Evolutionary conservation across 2,113 vertebrate species (phyloP), one percentile per base, ranked within the genome.

Genomic region (Epinephelus cyanopodus): DNA sequence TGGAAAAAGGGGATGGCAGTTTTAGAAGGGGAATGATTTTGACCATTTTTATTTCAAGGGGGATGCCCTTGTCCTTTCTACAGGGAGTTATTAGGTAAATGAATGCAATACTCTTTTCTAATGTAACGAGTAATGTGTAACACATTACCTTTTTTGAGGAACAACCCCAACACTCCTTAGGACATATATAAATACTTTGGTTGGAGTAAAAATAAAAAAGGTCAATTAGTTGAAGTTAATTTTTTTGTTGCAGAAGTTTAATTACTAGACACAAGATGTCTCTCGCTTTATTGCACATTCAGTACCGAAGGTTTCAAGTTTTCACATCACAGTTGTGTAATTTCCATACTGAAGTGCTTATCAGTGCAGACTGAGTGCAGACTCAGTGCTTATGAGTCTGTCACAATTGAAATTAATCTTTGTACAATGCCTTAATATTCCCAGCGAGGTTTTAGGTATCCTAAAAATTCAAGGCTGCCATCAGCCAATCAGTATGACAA

Each of bases 401-500:
- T 63, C 47, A 33, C 48, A 52, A 29, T 6, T 33, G 27, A 53
- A 52, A 68, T 52, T 21, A 6, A 50, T 85, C 39, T 64, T 63
- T 63, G 48, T 56, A 61, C 53, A 74, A 76, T 82, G 19, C 17
- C 47, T 12, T 76, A 54, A 52, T 77, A 76, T 68, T 58, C n/a
- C 50, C 70, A 52, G 45, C 61, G 65, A 62, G 12, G 27, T 54
- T 81, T 77, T 15, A 80, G 48, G 75, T 69, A 67, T 69, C 65
- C 18, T 76, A 29, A 62, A 68, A 76, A 85, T 81, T 65, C 5
- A 83, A 79, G 39, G 21, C 23, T 21, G 4, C 68, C n/a, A 80
- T 83, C 84, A 69, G 56, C 63, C 65, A 78, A 91, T 85, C 77
- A 83, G 48, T 57, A 75, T 81, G 76, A 87, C 81, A 89, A 54